These are phyloP conservation scores for Petaurus breviceps DNA, from an alignment of 2,113 vertebrate species.

Conservation along the genomic window DNA sequence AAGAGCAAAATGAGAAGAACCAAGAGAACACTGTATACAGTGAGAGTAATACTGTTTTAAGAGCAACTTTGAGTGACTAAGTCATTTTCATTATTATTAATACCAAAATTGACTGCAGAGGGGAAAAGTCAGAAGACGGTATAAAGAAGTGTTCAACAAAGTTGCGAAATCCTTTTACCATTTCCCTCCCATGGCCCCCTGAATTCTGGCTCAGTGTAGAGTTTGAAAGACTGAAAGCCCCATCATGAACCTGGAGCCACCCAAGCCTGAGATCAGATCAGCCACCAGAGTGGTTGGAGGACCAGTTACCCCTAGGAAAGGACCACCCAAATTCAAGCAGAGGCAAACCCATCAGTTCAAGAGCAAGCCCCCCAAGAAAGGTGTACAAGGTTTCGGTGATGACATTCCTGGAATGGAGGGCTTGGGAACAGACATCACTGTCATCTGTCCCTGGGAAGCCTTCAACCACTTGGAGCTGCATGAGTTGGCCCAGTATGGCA, in stretches of 20 bases:
- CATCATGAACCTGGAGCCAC: constrained; percentile 91
- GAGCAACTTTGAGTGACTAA: too few relatives aligned
- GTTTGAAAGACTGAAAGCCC: constrained; percentile 22
- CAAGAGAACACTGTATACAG: too few relatives aligned
- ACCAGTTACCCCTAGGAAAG: constrained; percentile 94
- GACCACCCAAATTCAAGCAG: constrained; percentile 96
- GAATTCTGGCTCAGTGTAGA: too few relatives aligned
- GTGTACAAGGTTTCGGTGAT: constrained; percentile 95
- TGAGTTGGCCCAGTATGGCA: constrained; percentile 96
- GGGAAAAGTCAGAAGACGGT: too few relatives aligned
- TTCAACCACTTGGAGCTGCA: constrained; percentile 98
- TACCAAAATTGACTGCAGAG: too few relatives aligned
- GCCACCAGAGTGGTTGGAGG: constrained; percentile 93
- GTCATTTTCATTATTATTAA: too few relatives aligned
- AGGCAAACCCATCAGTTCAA: constrained; percentile 97
- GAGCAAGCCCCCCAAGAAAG: constrained; percentile 97
- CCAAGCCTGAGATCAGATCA: constrained; percentile 91
- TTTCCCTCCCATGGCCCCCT: too few relatives aligned
- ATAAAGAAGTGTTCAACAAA: too few relatives aligned
- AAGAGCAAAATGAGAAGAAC: too few relatives aligned
- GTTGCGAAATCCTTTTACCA: not conserved
- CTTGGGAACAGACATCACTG: constrained; percentile 98
- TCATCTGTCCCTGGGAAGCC: constrained; percentile 99
- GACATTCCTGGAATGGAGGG: constrained; percentile 99
- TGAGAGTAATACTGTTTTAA: too few relatives aligned